Base-by-base conservation (phyloP, 2,797 vertebrate species). In the Myotis findleyi region DNA sequence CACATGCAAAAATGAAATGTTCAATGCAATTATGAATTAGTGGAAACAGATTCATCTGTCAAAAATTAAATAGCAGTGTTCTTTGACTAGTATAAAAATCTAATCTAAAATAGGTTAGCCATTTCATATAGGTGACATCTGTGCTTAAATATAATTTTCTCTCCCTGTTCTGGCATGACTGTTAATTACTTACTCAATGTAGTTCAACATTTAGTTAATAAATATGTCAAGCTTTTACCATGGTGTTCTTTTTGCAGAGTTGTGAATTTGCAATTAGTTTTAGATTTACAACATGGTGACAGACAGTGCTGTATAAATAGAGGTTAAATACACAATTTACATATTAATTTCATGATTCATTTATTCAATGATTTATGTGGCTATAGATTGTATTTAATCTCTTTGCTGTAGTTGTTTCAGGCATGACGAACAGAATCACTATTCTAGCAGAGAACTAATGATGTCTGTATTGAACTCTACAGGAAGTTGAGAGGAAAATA, bases 321-420 rank as follows among this genome's bases (percentile, higher is more conserved):
- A 99, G 99, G 99, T 99, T 99, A 99, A 99, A 99, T 98, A 99
- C 98, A 99, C 99, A 99, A 99, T 99, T 99, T 99, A 99, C 99
- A 99, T 99, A 99, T 99, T 99, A 99, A 99, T 99, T 99, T 99
- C 99, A 99, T 99, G 99, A 99, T 99, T 99, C 99, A 99, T 99
- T 99, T 99, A 98, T 99, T 99, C 99, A 99, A 98, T 99, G 98
- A 99, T 99, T 99, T 99, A 99, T 99, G 98, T 99, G 98, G 98
- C 98, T 99, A 98, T 99, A 98, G 98, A 99, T 98, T 99, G 98
- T 98, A 98, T 99, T 99, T 99, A 99, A 99, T 99, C 98, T 98
- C 97, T 92, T 97, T 98, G 97, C 97, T 97, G 98, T 98, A 98
- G 98, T 98, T 98, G 97, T 98, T 98, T 98, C 98, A 98, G 98